Conservation (phyloP, 2,888 invertebrate species). For the Sinotaia quadrata region DNA sequence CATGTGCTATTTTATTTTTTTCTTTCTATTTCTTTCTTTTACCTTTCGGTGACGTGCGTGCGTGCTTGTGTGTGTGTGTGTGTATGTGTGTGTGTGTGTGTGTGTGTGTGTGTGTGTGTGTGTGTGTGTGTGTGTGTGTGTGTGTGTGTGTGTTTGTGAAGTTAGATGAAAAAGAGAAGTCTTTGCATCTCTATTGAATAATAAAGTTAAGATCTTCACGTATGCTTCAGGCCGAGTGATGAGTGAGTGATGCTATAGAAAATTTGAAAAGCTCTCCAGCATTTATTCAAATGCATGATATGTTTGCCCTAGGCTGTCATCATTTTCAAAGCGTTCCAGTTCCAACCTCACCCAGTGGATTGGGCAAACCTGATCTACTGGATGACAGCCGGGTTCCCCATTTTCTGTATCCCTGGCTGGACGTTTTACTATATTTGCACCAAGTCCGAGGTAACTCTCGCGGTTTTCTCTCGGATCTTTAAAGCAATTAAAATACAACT, state of each 20-base stretch:
- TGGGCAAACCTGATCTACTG: constrained; percentile 39
- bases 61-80: neutral
- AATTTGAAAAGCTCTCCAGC: no score
- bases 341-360: constrained; percentile 17
- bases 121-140: constrained; percentile 2
- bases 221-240: neutral
- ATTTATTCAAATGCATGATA: no score
- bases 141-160: neutral
- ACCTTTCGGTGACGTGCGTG: neutral
- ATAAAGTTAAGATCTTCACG: neutral
- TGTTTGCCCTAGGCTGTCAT: constrained; percentile 25
- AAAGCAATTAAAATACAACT: no score
- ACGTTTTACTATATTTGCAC: constrained; percentile 29
- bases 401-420: constrained; percentile 28
- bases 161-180: neutral
- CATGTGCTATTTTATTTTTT: neutral
- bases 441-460: constrained; percentile 1
- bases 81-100: neutral
- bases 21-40: neutral
- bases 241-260: neutral
- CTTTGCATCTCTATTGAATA: no score
- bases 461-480: neutral
- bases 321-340: constrained; percentile 35
- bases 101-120: constrained; percentile 1
- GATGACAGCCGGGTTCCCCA: constrained; percentile 33